Evolutionary conservation across 2,888 invertebrate genomes (phyloP).

Genomic region (Parasteatoda lunata): DNA sequence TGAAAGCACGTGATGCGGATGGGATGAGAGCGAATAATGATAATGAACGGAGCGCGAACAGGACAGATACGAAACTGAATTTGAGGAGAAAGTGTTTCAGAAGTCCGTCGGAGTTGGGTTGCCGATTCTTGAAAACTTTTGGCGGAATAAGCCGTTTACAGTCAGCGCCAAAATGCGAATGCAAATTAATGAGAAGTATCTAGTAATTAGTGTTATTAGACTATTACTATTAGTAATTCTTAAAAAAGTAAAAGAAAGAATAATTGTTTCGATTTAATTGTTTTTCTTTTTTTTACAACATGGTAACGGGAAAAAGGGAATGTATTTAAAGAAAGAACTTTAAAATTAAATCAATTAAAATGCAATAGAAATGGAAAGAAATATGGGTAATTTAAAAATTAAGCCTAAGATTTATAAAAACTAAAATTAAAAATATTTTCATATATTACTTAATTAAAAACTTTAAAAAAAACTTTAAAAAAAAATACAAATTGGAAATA

Average conservation of each 20-base stretch:
- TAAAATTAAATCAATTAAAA: no score
- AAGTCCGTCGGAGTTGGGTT: constrained; percentile 49
- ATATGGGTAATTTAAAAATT: no score
- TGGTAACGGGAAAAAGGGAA: no score
- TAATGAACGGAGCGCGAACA: constrained; percentile 13
- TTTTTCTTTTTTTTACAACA: no score
- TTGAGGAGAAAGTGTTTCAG: constrained; percentile 64
- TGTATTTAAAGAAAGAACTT: no score
- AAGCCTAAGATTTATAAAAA: no score
- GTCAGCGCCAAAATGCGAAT: constrained; percentile 20
- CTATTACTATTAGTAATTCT: neutral
- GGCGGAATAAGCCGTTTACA: constrained; percentile 27
- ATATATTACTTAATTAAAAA: no score
- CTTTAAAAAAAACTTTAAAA: no score
- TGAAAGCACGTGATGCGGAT: constrained; percentile 32
- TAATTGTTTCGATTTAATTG: no score
- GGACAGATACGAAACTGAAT: constrained; percentile 61
- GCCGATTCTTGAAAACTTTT: constrained; percentile 44
- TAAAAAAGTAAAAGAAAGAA: neutral
- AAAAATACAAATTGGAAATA: no score
- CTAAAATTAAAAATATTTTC: no score
- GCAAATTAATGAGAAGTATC: neutral
- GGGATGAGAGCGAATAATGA: neutral
- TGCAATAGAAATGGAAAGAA: no score
- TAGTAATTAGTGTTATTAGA: neutral